Evolutionary conservation across 2,888 invertebrate genomes (phyloP).

Genomic region (Erannis defoliaria): DNA sequence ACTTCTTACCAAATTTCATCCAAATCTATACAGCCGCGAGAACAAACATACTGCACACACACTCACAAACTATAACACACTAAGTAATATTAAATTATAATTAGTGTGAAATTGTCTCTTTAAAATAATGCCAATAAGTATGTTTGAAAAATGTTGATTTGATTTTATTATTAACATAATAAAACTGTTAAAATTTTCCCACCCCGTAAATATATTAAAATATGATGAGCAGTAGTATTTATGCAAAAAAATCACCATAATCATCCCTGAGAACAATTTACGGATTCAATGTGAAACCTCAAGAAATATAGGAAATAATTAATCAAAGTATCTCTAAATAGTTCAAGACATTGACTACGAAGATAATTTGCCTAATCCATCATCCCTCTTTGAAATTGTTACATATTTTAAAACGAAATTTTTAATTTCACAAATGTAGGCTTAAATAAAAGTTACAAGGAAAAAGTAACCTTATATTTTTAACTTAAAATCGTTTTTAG

Average conservation of each 20-base stretch:
- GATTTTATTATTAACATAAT: no score
- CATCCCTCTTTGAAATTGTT: conserved; percentile 42
- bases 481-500: conserved; percentile 35
- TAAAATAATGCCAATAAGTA: no score
- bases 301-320: conserved; percentile 68
- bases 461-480: conserved; percentile 36
- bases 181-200: not conserved
- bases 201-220: not conserved
- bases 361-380: conserved; percentile 74
- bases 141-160: no score
- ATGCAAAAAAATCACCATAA: conserved; percentile 57
- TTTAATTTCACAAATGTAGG: not conserved
- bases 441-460: not conserved
- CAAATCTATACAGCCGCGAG: no score
- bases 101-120: no score
- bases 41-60: no score
- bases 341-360: conserved; percentile 43
- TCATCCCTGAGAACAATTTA: conserved; percentile 52
- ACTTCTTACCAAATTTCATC: no score
- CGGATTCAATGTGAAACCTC: conserved; percentile 50
- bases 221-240: conserved; percentile 34
- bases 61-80: no score
- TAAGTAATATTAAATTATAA: no score
- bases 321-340: conserved; percentile 60
- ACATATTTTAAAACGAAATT: conserved; percentile 16